Base-by-base conservation (phyloP, 92 coral and sea anemone species). In the Zoanthus sociatus region DNA sequence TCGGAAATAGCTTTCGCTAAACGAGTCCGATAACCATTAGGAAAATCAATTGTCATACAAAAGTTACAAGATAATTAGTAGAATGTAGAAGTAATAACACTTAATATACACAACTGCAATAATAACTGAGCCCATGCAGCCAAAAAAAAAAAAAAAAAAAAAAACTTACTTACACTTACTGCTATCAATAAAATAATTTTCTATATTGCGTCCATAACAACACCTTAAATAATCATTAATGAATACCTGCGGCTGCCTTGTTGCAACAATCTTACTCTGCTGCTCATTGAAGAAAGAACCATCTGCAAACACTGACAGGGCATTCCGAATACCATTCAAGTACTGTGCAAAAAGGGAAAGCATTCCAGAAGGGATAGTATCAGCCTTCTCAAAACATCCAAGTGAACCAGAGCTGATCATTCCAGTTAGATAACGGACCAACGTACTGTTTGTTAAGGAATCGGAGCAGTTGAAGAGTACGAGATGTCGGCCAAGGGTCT, bases 381-480 rank as follows among this genome's bases (percentile, higher is more conserved):
- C 97, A 16, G 92, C 88, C 16, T 93, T 93, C 88, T 97, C 98
- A 71, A 95, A 95, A 82, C 99, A 97, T 60, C 94, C 94, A 98
- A 98, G 94, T 67, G 95, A 92, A 26, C 99, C 99, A 9, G 98
- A 86, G 21, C 86, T 78, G 46, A 97, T 47, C 95, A 95, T 93
- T 26, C 98, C 99, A 21, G 79, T 84, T 79, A 97, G 78, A 74
- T 90, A 91, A 42, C 95, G 91, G n/a, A 90, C 92, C 32, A 94
- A 56, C 70, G 93, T 92, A 37, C 89, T 60, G 61, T 87, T 92
- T 5, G 92, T 83, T 84, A 94, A 78, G 70, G 94, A 89, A 9
- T 86, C 91, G 20, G 96, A 88, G 78, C 99, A 93, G 94, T 97
- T 92, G 37, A 95, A 92, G 86, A 90, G 86, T 6, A 97, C 96